Base-by-base conservation (phyloP, 2,113 vertebrate species). In the Conger conger region DNA sequence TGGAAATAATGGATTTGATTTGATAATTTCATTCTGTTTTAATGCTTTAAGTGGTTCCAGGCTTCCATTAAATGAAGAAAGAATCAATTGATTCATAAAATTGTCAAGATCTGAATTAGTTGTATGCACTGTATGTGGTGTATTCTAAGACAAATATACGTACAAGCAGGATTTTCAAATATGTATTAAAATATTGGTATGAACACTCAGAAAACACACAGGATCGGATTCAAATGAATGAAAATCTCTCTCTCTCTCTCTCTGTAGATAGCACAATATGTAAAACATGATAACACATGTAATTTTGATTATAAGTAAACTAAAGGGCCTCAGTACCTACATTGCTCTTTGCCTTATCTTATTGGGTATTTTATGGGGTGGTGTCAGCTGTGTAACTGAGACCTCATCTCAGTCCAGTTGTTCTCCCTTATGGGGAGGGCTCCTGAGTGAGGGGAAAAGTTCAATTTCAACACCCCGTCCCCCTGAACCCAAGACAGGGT, bases 401-500 rank as follows among this genome's bases (percentile, higher is more conserved):
- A 45, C 38, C 30, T 20, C 30, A 27, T n/a, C 63, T 77, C 82
- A 53, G 82, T 53, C 27, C 33, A 45, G 23, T n/a, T 83, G 82
- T 76, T 73, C 68, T 36, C 20, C 63, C 60, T n/a, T 35, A 40
- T 73, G 2, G 36, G 27, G 30, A 79, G 76, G 33, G 30, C 33
- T 30, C 50, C 73, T 76, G 83, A 76, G 15, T 23, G 76, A 30
- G 76, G 30, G n/a, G 78, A 8, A 33, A 79, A 84, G 76, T 84
- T 76, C 60, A 79, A 60, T 79, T 84, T 36, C 68, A 83, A 17
- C 63, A 36, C 79, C 50, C 18, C 17, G 5, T 57, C 63, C n/a
- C 36, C 54, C 77, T 42, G 18, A 78, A 85, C 81, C 68, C 82
- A 80, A 86, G 83, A 87, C 83, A 79, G 87, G 80, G 88, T 89